Evolutionary conservation across 2,113 vertebrate genomes (phyloP), one percentile per base, ranked within the genome.

Genomic region (Balaeniceps rex): DNA sequence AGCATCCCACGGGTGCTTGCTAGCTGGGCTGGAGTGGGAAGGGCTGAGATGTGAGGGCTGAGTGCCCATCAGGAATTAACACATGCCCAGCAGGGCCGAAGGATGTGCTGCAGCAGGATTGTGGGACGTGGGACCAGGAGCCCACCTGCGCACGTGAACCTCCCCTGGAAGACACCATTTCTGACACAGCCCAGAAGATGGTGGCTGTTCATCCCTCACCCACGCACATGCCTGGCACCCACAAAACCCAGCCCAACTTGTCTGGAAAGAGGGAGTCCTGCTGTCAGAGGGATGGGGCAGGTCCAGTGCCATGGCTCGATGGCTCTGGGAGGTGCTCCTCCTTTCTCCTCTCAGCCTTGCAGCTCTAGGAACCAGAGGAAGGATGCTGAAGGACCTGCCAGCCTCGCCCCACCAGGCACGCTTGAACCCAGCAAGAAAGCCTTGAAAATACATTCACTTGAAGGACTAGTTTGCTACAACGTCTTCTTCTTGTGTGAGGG

Each of bases 221-320:
- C 22, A 3, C 26, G 28, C 14, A 46, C 18, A 8, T 6, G 5
- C 17, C n/a, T 55, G 64, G 46, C 34, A 47, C 24, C 58, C 23
- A 6, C 42, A 84, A 38, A 71, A 14, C 31, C 75, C 58, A 49
- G 2, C 58, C 42, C 44, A 54, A 28, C 29, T 17, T 1, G 1
- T 13, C 15, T 33, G 26, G 83, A 34, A 64, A 36, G 38, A 51
- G 57, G 24, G 49, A 33, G 10, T 60, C 38, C 58, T 70, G 70
- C 38, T 74, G 24, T 7, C 65, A 69, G 44, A 55, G 81, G 55
- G 40, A 38, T 4, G 23, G 19, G 40, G 21, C 51, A 38, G 46
- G 8, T n/a, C 55, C 57, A 33, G 46, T n/a, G 46, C 19, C 0
- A 3, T 15, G 57, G 6, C 46, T 76, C 3, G 0, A 2, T 19